Evolutionary conservation across 2,113 vertebrate genomes (phyloP).

Genomic region (Candoia aspera): DNA sequence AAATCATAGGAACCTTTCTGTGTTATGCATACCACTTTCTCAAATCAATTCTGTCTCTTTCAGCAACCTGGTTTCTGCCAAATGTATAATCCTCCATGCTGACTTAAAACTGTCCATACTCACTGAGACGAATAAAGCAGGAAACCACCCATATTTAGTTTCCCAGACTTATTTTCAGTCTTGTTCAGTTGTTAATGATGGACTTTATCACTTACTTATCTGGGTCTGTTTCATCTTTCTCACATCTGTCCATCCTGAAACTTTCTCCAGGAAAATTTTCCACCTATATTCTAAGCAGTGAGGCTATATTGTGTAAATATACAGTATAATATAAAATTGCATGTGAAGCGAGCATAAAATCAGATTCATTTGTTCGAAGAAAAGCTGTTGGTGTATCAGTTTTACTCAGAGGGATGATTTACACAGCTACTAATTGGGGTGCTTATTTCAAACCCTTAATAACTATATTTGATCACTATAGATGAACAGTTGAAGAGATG

Average conservation of each 20-base stretch:
- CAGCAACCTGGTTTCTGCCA: no score
- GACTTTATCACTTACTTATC: not conserved
- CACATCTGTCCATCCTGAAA: not conserved
- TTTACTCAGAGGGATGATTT: not conserved
- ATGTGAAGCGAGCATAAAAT: not conserved
- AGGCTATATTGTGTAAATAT: not conserved
- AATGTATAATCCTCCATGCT: no score
- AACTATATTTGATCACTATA: not conserved
- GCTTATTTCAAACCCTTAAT: not conserved
- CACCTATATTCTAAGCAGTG: not conserved
- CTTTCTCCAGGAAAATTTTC: not conserved
- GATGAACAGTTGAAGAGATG: not conserved
- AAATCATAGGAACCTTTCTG: not conserved
- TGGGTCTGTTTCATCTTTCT: no score
- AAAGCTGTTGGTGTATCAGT: not conserved
- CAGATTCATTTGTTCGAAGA: not conserved
- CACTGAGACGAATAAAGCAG: no score
- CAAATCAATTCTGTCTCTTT: not conserved
- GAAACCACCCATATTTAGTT: no score
- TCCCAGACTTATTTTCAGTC: no score
- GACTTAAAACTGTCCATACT: no score
- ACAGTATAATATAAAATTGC: not conserved
- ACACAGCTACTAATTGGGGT: not conserved
- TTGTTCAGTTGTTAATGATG: no score
- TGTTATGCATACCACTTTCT: not conserved